Evolutionary conservation across 2,113 vertebrate species (phyloP).

Genomic region (Arothron firmamentum): DNA sequence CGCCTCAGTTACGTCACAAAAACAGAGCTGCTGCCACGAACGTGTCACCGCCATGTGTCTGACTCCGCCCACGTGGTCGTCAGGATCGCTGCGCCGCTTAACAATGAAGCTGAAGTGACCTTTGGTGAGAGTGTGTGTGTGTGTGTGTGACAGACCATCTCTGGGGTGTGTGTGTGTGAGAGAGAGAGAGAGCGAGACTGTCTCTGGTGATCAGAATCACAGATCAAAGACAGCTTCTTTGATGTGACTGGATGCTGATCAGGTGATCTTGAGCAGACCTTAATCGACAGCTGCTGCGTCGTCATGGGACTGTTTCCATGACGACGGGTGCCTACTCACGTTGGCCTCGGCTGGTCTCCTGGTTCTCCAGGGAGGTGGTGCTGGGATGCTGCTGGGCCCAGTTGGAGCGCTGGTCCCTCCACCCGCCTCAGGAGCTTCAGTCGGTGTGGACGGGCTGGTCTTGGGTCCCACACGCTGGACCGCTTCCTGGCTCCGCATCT

Average conservation of each 20-base stretch:
- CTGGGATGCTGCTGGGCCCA: conserved; percentile 8
- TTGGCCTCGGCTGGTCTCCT: conserved; percentile 67
- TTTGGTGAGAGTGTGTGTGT: too few species aligned
- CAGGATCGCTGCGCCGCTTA: too few species aligned
- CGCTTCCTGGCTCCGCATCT: conserved; percentile 14
- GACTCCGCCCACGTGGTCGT: background rate
- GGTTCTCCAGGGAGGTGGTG: conserved; percentile 67
- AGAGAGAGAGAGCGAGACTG: too few species aligned
- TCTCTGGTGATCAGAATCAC: too few species aligned
- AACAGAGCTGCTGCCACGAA: background rate
- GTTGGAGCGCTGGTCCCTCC: conserved; percentile 10
- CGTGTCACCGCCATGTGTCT: conserved; percentile 1
- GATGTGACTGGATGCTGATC: too few species aligned
- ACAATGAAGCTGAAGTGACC: too few species aligned
- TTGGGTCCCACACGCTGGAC: conserved; percentile 16
- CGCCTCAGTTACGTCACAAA: conserved; percentile 18
- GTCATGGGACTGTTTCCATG: too few species aligned
- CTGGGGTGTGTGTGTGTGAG: too few species aligned
- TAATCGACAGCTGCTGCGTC: background rate
- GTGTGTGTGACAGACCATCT: too few species aligned
- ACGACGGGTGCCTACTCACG: conserved; percentile 60
- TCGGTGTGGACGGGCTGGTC: background rate
- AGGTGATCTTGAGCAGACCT: too few species aligned
- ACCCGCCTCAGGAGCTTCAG: conserved; percentile 3
- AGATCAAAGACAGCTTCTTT: too few species aligned